These are phyloP conservation scores for Gerris lacustris DNA, from an alignment of 2,888 invertebrate genomes.

Conservation along the genomic window DNA sequence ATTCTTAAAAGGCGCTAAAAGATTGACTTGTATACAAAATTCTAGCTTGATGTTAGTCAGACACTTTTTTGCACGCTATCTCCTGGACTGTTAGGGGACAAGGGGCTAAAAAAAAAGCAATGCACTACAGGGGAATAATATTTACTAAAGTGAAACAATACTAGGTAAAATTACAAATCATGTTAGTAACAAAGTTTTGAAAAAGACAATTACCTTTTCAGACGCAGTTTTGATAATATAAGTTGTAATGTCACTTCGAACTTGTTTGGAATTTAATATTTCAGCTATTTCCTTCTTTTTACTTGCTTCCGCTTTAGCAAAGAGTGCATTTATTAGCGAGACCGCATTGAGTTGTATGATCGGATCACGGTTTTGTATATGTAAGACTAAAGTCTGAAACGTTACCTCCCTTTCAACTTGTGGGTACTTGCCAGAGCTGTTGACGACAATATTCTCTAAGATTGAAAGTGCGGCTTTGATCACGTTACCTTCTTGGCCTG, in stretches of 20 bases:
- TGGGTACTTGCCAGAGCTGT: constrained; percentile 61
- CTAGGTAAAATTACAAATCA: no score
- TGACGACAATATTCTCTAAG: constrained; percentile 80
- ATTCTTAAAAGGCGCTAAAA: no score
- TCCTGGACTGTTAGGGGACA: no score
- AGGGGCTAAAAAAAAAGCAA: no score
- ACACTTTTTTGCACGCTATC: no score
- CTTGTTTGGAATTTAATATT: constrained; percentile 73
- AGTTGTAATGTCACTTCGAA: constrained; percentile 69
- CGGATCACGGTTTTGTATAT: constrained; percentile 57
- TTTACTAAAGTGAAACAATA: no score
- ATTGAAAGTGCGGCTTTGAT: constrained; percentile 83
- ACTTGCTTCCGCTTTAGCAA: constrained; percentile 68
- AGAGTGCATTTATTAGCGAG: constrained; percentile 85
- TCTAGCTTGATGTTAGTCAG: no score
- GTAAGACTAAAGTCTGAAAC: constrained; percentile 67
- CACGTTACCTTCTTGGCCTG: constrained; percentile 54
- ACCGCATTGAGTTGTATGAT: constrained; percentile 89
- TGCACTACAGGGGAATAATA: no score
- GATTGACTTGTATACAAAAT: no score
- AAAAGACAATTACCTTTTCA: constrained; percentile 39
- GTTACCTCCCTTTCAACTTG: constrained; percentile 81
- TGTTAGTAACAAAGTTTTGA: no score
- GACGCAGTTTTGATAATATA: constrained; percentile 57
- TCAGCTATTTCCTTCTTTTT: constrained; percentile 65